A percentile compares a stretch with the other conserved stretches of the same genome.
Conservation (phyloP, 2,113 vertebrate species). For the Aix galericulata region DNA sequence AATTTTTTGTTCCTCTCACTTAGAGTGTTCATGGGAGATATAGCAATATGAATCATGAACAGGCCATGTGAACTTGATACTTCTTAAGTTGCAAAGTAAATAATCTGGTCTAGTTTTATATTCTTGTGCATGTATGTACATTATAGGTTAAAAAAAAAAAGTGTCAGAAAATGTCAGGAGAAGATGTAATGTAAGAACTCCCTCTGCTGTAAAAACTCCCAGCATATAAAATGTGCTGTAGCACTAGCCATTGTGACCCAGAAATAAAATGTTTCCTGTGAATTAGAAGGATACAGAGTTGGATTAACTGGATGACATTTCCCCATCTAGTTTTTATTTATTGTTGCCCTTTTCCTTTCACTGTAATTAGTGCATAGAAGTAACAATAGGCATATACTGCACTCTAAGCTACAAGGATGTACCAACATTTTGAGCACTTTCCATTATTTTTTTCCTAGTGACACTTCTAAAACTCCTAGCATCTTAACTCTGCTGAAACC, state of each 20-base stretch:
- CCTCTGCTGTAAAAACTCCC: slow-evolving; percentile 65
- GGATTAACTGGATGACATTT: slow-evolving; percentile 64
- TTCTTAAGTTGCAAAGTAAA: background rate
- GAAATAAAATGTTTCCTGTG: slow-evolving; percentile 56
- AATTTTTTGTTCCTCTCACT: background rate
- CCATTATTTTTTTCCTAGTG: slow-evolving; percentile 60
- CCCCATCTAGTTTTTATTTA: slow-evolving; percentile 50
- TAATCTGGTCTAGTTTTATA: background rate
- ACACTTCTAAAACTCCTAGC: slow-evolving; percentile 56
- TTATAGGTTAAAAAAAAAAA: background rate
- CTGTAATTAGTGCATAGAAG: slow-evolving; percentile 50
- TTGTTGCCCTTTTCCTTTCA: slow-evolving; percentile 57
- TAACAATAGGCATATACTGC: slow-evolving; percentile 50
- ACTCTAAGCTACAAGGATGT: slow-evolving; percentile 61
- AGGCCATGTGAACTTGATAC: background rate
- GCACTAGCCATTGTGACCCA: slow-evolving; percentile 14
- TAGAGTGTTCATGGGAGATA: background rate
- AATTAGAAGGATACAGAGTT: slow-evolving; percentile 36
- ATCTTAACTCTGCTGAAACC: slow-evolving; percentile 67
- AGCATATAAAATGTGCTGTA: slow-evolving; percentile 30
- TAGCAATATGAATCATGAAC: background rate
- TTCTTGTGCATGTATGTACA: background rate
- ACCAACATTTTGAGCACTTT: slow-evolving; percentile 65
- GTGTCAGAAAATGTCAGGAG: slow-evolving; percentile 41
- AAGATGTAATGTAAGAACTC: slow-evolving; percentile 65